Base-by-base conservation (phyloP, 2,113 vertebrate genomes). In the Camarhynchus parvulus region DNA sequence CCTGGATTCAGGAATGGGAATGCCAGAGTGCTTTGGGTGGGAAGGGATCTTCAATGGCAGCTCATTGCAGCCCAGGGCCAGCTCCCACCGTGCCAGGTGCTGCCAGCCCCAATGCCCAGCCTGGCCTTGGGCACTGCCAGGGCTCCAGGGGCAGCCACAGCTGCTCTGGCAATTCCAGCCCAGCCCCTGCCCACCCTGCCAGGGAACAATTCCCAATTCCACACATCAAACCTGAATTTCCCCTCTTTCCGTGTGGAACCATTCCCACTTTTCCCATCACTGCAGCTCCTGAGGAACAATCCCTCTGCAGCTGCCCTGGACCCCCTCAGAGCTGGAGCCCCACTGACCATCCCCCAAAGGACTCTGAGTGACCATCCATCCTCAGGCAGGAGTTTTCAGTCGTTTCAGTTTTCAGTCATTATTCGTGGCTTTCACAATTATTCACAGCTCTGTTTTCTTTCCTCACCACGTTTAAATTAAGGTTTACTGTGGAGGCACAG, bases 401-500 rank as follows among this genome's bases (percentile, higher is more conserved):
- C 16, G 2, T 70, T 16, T 49, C 49, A 49, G 8, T 49, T 25
- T 25, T 49, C 49, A 49, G 49, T 18, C 19, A 3, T 70, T 16
- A 14, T n/a, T 53, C 3, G 5, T 5, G 3, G 1, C 7, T 61
- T 42, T 53, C 52, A 13, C 19, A 13, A 20, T 27, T 17, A 39
- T 13, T 42, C 25, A 42, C 46, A 52, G 27, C 18, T 33, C 22
- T 37, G 14, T 13, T 87, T 80, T 47, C 2, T 66, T 42, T 61
- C 25, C 30, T 21, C 4, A 1, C 13, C 8, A 0, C 4, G 14
- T 33, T 68, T 42, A 33, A 52, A n/a, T 15, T 2, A 18, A 55
- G 28, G n/a, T 59, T 79, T 50, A 2, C 52, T 28, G 0, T 2
- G 16, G 11, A 52, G 4, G 2, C 19, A 21, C 17, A 27, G 12